phyloP scores from a whole-genome alignment of 2,888 invertebrate species.

The Dysmachus trigonus region DNA sequence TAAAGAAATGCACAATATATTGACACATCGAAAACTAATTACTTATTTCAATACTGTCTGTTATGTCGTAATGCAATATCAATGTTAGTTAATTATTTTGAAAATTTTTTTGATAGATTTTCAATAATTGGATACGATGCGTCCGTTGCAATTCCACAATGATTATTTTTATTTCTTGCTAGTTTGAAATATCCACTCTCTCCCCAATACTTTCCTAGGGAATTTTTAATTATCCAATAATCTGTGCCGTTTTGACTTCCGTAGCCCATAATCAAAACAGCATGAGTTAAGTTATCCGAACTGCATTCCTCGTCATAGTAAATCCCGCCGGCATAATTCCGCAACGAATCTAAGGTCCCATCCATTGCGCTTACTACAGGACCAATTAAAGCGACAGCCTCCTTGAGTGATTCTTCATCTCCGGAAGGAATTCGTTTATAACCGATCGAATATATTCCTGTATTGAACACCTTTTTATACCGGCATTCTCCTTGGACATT shows the following conservation, averaged over 20 bases:
- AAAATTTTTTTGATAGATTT: not conserved
- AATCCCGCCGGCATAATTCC: conserved; percentile 38
- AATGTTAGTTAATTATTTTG: not conserved
- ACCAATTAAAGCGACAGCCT: conserved; percentile 43
- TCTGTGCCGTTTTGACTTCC: conserved; percentile 43
- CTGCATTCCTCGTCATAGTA: conserved; percentile 43
- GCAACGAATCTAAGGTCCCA: conserved; percentile 29
- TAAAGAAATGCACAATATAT: no score
- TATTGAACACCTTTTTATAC: conserved; percentile 7
- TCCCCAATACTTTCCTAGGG: conserved; percentile 73
- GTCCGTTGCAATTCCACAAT: conserved; percentile 80
- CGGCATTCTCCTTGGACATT: not conserved
- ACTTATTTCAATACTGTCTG: no score
- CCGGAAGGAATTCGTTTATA: conserved; percentile 22
- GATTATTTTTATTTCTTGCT: conserved; percentile 79
- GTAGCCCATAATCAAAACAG: conserved; percentile 44
- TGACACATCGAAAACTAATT: no score
- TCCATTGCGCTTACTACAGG: conserved; percentile 45
- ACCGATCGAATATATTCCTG: not conserved
- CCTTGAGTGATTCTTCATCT: conserved; percentile 43
- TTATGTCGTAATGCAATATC: no score
- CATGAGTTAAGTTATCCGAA: conserved; percentile 29
- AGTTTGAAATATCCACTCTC: conserved; percentile 80
- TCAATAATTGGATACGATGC: conserved; percentile 84
- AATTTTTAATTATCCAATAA: conserved; percentile 48